Percentiles rank a stretch among this genome's conserved stretches.
These are phyloP conservation scores for Tragelaphus imberbis DNA, from an alignment of 2,113 vertebrate genomes.

Conservation along the genomic window DNA sequence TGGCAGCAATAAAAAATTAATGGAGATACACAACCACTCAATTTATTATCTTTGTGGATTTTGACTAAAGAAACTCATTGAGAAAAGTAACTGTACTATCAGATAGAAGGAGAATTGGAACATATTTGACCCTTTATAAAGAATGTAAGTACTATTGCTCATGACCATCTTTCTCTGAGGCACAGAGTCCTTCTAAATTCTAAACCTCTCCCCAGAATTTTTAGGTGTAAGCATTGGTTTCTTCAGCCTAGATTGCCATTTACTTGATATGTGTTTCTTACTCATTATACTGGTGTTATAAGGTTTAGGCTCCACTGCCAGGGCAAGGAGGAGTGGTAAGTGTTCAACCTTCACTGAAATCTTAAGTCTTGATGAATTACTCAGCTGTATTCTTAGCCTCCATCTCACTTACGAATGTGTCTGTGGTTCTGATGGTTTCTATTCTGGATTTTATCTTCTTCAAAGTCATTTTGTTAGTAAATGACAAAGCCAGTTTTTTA, in stretches of 20 bases:
- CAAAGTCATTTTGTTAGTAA: neutral
- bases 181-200: neutral
- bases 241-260: neutral
- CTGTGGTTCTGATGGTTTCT: neutral
- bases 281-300: neutral
- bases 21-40: neutral
- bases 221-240: neutral
- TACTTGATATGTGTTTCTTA: neutral
- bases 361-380: neutral
- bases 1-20: neutral
- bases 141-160: neutral
- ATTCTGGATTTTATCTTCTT: neutral
- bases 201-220: neutral
- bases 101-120: neutral
- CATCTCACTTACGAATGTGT: neutral
- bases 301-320: neutral
- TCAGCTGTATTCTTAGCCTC: neutral
- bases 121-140: neutral
- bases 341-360: neutral
- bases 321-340: neutral
- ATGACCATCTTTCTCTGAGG: neutral
- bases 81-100: neutral
- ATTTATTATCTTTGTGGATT: neutral
- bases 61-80: neutral
- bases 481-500: neutral